phyloP scores from a whole-genome alignment of 1,140 invertebrate species.

The Zaprionus gabonicus region DNA sequence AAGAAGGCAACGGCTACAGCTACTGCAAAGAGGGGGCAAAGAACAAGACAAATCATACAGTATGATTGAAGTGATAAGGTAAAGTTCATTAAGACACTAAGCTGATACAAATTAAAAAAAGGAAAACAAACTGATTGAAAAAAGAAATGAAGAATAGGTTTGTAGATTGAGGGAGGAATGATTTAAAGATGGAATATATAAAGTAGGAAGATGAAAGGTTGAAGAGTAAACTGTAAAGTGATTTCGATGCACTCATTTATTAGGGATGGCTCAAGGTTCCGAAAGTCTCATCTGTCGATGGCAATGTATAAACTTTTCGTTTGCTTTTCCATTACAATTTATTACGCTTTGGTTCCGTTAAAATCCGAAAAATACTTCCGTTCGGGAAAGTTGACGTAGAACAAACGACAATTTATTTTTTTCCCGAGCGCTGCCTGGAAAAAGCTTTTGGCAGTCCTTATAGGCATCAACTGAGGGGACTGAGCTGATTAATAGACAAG shows the following conservation, averaged over 20 bases:
- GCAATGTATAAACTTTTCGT: background rate
- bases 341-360: background rate
- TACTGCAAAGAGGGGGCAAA: constrained; percentile 87
- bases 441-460: background rate
- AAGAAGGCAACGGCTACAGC: constrained; percentile 98
- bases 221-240: no score
- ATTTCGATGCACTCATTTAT: background rate
- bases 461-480: background rate
- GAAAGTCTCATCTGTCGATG: background rate
- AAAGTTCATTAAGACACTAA: background rate
- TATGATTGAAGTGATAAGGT: background rate
- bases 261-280: background rate
- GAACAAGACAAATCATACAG: constrained; percentile 9
- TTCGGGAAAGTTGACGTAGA: background rate
- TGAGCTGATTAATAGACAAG: constrained; percentile 19
- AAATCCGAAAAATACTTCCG: background rate
- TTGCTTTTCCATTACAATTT: background rate
- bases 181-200: no score
- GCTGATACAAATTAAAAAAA: no score
- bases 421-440: background rate
- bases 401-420: background rate
- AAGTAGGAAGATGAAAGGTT: no score
- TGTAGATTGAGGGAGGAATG: no score
- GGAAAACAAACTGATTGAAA: no score
- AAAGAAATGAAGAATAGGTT: no score